These are phyloP conservation scores for Epinephelus awoara DNA, from an alignment of 2,797 vertebrate genomes.

Conservation along the genomic window DNA sequence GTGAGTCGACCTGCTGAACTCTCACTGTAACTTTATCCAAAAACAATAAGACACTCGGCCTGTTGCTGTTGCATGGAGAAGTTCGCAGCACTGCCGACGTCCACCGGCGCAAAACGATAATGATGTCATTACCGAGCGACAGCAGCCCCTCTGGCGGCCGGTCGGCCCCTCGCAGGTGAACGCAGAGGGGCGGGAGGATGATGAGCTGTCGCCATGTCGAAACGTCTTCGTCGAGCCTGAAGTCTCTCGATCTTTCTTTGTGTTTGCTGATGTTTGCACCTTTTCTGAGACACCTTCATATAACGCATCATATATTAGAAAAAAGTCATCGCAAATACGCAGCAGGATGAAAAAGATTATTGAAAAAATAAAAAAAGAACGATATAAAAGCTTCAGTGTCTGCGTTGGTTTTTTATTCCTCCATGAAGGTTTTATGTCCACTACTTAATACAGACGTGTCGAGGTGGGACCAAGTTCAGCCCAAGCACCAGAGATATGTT, in stretches of 20 bases:
- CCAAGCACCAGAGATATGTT: too few species aligned
- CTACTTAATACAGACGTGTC: too few species aligned
- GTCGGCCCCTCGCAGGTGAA: background rate
- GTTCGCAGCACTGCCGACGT: slow-evolving; percentile 14
- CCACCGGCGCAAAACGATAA: slow-evolving; percentile 7
- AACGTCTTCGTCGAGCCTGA: slow-evolving; percentile 47
- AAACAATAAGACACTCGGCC: background rate
- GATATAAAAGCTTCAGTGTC: slow-evolving; percentile 30
- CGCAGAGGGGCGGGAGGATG: background rate
- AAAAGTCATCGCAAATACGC: slow-evolving; percentile 71
- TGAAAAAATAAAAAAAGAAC: slow-evolving; percentile 72
- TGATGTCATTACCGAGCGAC: slow-evolving; percentile 57
- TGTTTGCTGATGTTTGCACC: slow-evolving; percentile 84
- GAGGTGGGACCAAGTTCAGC: too few species aligned
- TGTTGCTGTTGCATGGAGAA: slow-evolving; percentile 1
- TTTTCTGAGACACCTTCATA: slow-evolving; percentile 77
- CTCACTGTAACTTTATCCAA: background rate
- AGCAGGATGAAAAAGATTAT: slow-evolving; percentile 79
- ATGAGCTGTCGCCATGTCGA: slow-evolving; percentile 41
- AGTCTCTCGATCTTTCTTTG: slow-evolving; percentile 55
- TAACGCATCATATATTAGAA: slow-evolving; percentile 75
- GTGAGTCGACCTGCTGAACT: slow-evolving; percentile 20
- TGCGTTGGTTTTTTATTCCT: slow-evolving; percentile 3
- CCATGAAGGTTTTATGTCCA: too few species aligned
- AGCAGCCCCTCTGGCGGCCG: slow-evolving; percentile 1